Evolutionary conservation across 1,140 invertebrate species (phyloP), one percentile per base, ranked within the genome.

Genomic region (Sesamia nonagrioides): DNA sequence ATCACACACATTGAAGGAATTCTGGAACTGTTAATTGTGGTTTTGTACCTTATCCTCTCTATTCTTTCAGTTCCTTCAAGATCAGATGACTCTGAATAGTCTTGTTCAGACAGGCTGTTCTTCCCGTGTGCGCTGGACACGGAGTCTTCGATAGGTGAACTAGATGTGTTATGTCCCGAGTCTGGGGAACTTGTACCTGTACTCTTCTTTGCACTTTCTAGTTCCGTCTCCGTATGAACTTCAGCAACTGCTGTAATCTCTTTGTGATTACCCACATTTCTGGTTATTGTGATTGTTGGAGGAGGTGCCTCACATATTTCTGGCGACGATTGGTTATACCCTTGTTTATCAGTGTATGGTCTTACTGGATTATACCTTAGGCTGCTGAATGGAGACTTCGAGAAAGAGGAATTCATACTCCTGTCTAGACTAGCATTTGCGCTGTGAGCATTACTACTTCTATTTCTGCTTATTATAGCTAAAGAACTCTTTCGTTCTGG

Each of bases 1-100:
- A 98, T 98, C 0, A 98, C 98, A 92, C 98, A 98, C 97, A 99
- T 98, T 0, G 98, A 98, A 4, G 98, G 98, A 88, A 98, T 98
- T 81, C 98, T 96, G 83, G 97, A 98, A 11, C 97, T 97, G 81
- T 97, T 98, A 40, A 98, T 98, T 6, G 97, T 97, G 0, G 98
- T 98, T 94, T 98, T 98, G 13, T 97, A 96, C 79, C 97, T 95
- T 68, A 98, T 97, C 84, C 98, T 96, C 93, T 98, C 97, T 75
- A 98, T 97, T 87, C 97, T 96, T 84, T 98, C 98, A 56, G 97
- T 96, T 15, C 97, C 97, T 95, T 98, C 98, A 78, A 98, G 94
- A 91, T 98, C 97, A 0, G 97, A 98, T 37, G 97, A 97, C 94
- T 98, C 97, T 0, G 97, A 98, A 79, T 97, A 96, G 88, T 97